Conservation (phyloP, 2,888 invertebrate species). For the Oxystoma pomonae region DNA sequence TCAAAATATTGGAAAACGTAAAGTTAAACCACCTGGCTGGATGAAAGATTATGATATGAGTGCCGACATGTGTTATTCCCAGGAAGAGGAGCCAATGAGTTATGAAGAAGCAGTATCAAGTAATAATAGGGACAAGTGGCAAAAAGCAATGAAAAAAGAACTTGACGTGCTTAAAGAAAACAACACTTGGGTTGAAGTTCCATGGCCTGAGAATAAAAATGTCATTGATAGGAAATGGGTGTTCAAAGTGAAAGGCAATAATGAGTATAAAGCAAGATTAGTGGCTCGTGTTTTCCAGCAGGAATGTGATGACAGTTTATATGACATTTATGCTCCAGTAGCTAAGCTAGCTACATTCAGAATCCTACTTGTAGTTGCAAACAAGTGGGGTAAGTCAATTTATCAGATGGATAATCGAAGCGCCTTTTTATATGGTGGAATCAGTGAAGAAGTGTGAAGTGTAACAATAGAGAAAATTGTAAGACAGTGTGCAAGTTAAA, state of each 20-base stretch:
- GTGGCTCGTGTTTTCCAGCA: slow-evolving; percentile 28
- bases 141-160: slow-evolving; percentile 7
- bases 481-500: slow-evolving; percentile 26
- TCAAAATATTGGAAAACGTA: too few relatives aligned
- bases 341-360: slow-evolving; percentile 3
- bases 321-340: slow-evolving; percentile 16
- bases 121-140: slow-evolving; percentile 6
- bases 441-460: slow-evolving; percentile 18
- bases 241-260: slow-evolving; percentile 13
- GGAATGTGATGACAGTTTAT: slow-evolving; percentile 6
- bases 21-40: too few relatives aligned
- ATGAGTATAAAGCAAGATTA: slow-evolving; percentile 25
- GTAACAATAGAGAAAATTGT: slow-evolving; percentile 17
- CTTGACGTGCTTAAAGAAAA: slow-evolving; percentile 6
- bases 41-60: too few relatives aligned
- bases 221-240: slow-evolving; percentile 23
- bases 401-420: slow-evolving; percentile 29
- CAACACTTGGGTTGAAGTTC: slow-evolving; percentile 20
- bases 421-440: slow-evolving; percentile 28
- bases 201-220: slow-evolving; percentile 17
- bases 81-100: not conserved
- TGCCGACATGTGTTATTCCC: slow-evolving; percentile 8
- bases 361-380: not conserved
- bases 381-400: slow-evolving; percentile 3
- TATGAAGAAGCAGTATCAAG: slow-evolving; percentile 6